These are phyloP conservation scores for Luscinia megarhynchos DNA, from an alignment of 2,797 vertebrate species.

Conservation along the genomic window DNA sequence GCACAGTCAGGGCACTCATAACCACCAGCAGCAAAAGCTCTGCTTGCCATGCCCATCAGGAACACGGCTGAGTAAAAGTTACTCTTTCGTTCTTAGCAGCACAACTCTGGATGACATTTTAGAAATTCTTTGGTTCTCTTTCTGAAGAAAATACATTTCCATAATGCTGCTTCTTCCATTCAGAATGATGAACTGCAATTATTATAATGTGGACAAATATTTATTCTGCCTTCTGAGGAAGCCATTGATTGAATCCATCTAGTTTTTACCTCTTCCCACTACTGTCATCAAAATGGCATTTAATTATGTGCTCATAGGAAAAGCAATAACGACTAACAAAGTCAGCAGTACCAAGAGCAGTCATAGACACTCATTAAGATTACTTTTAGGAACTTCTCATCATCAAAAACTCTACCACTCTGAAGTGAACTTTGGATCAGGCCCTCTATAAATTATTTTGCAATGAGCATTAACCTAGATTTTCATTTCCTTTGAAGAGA, in stretches of 20 bases:
- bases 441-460: neutral
- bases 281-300: neutral
- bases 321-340: neutral
- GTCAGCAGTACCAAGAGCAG: neutral
- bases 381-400: neutral
- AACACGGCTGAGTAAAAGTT: neutral
- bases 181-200: neutral
- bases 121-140: neutral
- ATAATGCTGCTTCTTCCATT: neutral
- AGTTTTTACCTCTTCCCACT: neutral
- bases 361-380: neutral
- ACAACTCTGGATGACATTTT: neutral
- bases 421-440: neutral
- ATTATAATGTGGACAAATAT: neutral
- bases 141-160: neutral
- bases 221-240: neutral
- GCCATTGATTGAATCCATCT: neutral
- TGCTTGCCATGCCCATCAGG: neutral
- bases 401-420: neutral
- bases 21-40: neutral
- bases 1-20: neutral
- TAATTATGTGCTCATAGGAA: neutral
- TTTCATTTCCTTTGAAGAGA: neutral
- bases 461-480: neutral
- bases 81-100: neutral